phyloP scores from a whole-genome alignment of 1,140 invertebrate genomes.

The Rhyacophila brunnea region DNA sequence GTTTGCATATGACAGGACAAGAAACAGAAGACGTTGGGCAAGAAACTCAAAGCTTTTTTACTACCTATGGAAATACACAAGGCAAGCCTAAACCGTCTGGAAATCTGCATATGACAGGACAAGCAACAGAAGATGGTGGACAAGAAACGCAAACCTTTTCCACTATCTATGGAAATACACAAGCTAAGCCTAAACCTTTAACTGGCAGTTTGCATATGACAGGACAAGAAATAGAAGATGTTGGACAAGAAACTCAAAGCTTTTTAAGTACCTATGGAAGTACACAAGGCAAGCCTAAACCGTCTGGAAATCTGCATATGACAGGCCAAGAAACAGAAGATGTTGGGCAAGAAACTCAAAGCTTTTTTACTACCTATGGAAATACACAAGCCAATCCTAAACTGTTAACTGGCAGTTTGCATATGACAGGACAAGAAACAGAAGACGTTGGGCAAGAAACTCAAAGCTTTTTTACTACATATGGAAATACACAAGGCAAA shows the following conservation, averaged over 20 bases:
- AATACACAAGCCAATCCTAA: too few relatives aligned
- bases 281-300: not conserved
- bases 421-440: too few relatives aligned
- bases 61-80: not conserved
- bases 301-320: too few relatives aligned
- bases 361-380: too few relatives aligned
- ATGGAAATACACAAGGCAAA: too few relatives aligned
- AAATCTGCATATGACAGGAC: constrained; percentile 14
- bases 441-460: too few relatives aligned
- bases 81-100: not conserved
- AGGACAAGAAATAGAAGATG: constrained; percentile 20
- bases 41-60: constrained; percentile 22
- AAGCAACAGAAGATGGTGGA: not conserved
- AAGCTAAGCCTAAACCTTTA: too few relatives aligned
- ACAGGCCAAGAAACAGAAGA: not conserved
- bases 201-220: not conserved
- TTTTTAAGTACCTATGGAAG: not conserved
- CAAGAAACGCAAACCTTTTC: constrained; percentile 18
- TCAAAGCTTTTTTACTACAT: too few relatives aligned
- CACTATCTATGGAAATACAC: not conserved
- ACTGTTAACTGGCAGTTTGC: too few relatives aligned
- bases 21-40: constrained; percentile 42
- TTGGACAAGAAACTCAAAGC: not conserved
- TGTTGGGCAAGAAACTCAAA: not conserved
- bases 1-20: constrained; percentile 4